Conservation (phyloP, 1,140 invertebrate species). For the Yoshiicerus persimilis region DNA sequence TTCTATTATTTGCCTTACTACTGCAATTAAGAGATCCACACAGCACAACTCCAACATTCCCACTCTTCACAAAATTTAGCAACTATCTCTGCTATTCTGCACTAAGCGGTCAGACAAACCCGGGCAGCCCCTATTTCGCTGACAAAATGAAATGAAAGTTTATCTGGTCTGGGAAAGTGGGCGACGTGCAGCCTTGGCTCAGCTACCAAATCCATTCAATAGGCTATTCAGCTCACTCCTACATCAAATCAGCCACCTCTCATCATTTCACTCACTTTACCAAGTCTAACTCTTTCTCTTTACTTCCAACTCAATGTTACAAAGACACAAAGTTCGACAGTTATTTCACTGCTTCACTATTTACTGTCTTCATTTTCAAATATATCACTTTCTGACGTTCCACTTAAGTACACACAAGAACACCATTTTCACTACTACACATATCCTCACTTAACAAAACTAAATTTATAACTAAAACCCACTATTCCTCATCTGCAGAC, state of each 20-base stretch:
- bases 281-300: background rate
- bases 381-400: background rate
- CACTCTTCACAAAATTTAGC: background rate
- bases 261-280: background rate
- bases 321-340: background rate
- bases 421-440: background rate
- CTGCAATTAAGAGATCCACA: background rate
- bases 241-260: background rate
- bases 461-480: no score
- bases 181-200: background rate
- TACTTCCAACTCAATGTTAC: background rate
- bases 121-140: background rate
- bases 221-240: background rate
- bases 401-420: background rate
- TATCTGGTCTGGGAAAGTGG: background rate
- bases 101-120: background rate
- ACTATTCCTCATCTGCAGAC: no score
- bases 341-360: background rate
- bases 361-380: background rate
- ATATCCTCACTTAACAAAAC: background rate
- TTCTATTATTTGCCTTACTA: background rate
- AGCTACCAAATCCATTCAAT: background rate
- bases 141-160: background rate
- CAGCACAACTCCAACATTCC: background rate
- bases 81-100: background rate